Evolutionary conservation across 2,113 vertebrate genomes (phyloP), one percentile per base, ranked within the genome.

Genomic region (Microtus ochrogaster): DNA sequence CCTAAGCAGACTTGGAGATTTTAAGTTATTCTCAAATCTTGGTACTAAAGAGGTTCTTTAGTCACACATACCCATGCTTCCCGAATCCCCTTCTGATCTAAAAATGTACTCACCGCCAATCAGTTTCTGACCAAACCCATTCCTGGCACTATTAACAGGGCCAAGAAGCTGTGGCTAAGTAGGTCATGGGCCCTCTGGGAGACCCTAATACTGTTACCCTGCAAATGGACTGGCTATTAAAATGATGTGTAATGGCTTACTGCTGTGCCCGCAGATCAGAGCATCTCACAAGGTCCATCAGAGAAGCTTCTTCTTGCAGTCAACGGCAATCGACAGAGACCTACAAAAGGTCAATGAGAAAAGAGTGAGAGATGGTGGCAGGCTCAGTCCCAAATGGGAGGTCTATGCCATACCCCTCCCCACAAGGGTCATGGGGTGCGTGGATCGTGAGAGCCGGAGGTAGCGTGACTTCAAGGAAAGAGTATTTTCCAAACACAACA

Each of bases 11-110:
- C 83, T 90, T 88, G 33, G 26, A 95, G n/a, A 30, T 89, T 81
- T 92, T 89, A 39, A 84, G 88, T 44, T 92, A 89, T 88, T 95
- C 91, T 89, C 10, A 87, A 92, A 95, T n/a, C 21, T 21, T 68
- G 26, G 72, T 65, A 39, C 72, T 61, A 89, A 84, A 68, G n/a
- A 76, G 90, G 91, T 85, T 72, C 73, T 61, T 95, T 49, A 83
- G 30, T 89, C 66, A 95, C 65, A 81, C 85, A 61, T 14, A 72
- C 77, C n/a, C 86, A 55, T 78, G 58, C 55, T 82, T 52, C 74
- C 61, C 39, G 79, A 91, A 84, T 94, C 28, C 39, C 21, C 17
- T 44, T 22, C 16, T 61, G 13, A 16, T 82, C 22, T 61, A 82
- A 82, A 83, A 41, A 41, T 9, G 13, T 63, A 41, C 55, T 63